Base-by-base conservation (phyloP, 2,797 vertebrate species). In the Amphiprion clarkii region DNA sequence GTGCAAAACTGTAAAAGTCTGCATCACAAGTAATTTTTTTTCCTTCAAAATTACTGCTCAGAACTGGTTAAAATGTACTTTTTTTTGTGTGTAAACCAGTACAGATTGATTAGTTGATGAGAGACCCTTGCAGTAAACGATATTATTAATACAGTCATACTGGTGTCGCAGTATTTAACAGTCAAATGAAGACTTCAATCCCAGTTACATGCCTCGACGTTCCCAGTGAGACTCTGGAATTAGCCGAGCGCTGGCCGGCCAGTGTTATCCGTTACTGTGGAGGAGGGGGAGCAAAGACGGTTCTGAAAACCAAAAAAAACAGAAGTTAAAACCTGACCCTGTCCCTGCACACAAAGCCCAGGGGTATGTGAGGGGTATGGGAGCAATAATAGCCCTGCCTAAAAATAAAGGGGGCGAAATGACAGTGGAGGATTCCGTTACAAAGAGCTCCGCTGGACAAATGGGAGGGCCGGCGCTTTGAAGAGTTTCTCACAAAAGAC, bases 361-460 rank as follows among this genome's bases (percentile, higher is more conserved):
- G 62, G 84, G 90, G 90, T 82, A 88, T 90, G 86, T 70, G 74
- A 83, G 80, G 87, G 89, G 59, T 87, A 85, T 68, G 81, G 79
- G 62, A 74, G 78, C 87, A 81, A 84, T 83, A 91, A 76, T 87
- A 87, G 70, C 76, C 90, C 83, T 85, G 87, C 71, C 76, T 93
- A 91, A 93, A 94, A 94, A 92, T 93, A 94, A 93, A 92, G 91
- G 90, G 87, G 73, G 67, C 88, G 85, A 91, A 94, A 94, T 93
- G 92, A 94, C 94, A 92, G 85, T 87, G 88, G 84, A 85, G 80
- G 82, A 86, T 94, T 89, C 77, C 86, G 76, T 92, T 93, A 94
- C 89, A 94, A 94, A 94, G 88, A 93, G 69, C 76, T 84, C 51
- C 80, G 86, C 33, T 0, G 89, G 75, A 80, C 75, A 93, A 89